Evolutionary conservation across 2,113 vertebrate species (phyloP).

Genomic region (Gnathochromis pfefferi): DNA sequence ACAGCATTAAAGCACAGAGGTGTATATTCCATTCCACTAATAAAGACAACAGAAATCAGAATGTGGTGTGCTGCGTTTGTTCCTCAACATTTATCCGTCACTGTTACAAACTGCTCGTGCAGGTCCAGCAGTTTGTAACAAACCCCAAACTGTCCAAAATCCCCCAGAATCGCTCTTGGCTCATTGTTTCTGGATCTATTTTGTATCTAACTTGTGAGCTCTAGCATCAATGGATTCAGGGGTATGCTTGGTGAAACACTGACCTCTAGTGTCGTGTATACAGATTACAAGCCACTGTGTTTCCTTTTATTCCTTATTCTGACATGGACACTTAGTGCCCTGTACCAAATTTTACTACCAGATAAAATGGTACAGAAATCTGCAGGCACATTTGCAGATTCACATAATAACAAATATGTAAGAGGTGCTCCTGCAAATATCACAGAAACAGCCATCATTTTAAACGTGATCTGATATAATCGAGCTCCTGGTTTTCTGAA

Average conservation of each 20-base stretch:
- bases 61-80: not conserved
- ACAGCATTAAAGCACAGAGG: conserved; percentile 70
- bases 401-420: not conserved
- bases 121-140: not conserved
- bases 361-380: not conserved
- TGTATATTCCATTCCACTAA: conserved; percentile 76
- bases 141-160: not conserved
- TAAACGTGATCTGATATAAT: fast-evolving
- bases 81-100: not conserved
- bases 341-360: fast-evolving
- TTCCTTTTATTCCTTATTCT: fast-evolving
- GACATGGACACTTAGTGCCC: not conserved
- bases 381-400: not conserved
- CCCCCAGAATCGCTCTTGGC: fast-evolving
- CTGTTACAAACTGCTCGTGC: not conserved
- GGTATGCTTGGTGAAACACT: not conserved
- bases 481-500: not conserved
- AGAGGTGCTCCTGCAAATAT: not conserved
- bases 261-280: not conserved
- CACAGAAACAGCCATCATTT: fast-evolving
- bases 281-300: not conserved
- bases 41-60: conserved; percentile 68
- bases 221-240: fast-evolving
- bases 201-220: not conserved
- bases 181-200: fast-evolving